phyloP scores from a whole-genome alignment of 2,113 vertebrate species.

The Etheostoma cragini region DNA sequence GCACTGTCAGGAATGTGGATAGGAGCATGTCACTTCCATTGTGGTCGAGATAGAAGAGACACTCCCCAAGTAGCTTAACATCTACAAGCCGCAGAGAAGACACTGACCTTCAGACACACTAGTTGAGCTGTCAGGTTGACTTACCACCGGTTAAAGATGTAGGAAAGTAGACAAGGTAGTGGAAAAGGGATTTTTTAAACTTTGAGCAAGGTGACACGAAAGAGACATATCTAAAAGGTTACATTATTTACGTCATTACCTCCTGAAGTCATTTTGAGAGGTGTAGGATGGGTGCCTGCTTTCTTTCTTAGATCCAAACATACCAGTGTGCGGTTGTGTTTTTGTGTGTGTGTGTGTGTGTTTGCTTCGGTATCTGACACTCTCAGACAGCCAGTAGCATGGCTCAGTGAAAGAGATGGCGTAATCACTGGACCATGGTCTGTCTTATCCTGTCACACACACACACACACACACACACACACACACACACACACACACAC shows the following conservation, averaged over 20 bases:
- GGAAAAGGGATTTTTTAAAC: slow-evolving; percentile 6
- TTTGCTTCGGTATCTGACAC: slow-evolving; percentile 61
- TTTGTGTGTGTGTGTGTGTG: neutral
- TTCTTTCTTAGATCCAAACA: slow-evolving; percentile 26
- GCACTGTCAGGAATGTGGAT: slow-evolving; percentile 18
- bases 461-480: slow-evolving; percentile 21
- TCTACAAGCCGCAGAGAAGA: slow-evolving; percentile 46
- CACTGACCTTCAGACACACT: slow-evolving; percentile 61
- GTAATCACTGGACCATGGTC: slow-evolving; percentile 61
- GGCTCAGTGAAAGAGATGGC: slow-evolving; percentile 69
- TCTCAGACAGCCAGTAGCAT: slow-evolving; percentile 63
- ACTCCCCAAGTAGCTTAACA: slow-evolving; percentile 49
- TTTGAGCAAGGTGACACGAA: slow-evolving; percentile 42
- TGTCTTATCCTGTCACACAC: slow-evolving; percentile 60
- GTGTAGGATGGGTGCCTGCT: slow-evolving; percentile 5
- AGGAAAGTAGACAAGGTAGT: slow-evolving; percentile 40
- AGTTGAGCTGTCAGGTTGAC: slow-evolving; percentile 50
- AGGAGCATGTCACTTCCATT: neutral
- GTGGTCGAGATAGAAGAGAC: slow-evolving; percentile 10
- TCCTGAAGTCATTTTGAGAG: slow-evolving; percentile 26
- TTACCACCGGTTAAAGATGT: slow-evolving; percentile 41
- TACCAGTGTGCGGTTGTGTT: neutral
- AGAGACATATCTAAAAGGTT: slow-evolving; percentile 58
- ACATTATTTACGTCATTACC: slow-evolving; percentile 57
- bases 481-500: slow-evolving; percentile 23